Percentiles rank a stretch among this genome's conserved stretches.
Evolutionary conservation across 2,888 invertebrate genomes (phyloP).

Genomic region (Chymomyza amoena): DNA sequence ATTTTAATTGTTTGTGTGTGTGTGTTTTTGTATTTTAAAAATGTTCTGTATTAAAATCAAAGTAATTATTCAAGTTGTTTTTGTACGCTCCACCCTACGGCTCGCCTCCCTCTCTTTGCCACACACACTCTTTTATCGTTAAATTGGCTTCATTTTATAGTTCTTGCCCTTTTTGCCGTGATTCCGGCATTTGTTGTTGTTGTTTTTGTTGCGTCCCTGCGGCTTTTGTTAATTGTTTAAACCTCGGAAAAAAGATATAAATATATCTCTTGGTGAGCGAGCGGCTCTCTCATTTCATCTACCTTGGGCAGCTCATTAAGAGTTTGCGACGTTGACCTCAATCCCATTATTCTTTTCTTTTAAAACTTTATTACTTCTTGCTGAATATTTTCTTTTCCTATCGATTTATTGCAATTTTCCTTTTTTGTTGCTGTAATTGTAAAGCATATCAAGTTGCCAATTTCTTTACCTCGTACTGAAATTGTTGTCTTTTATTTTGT

Average conservation of each 20-base stretch:
- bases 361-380: conserved; percentile 34
- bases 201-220: conserved; percentile 28
- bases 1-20: conserved; percentile 54
- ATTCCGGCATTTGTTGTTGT: conserved; percentile 25
- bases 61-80: conserved; percentile 66
- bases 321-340: not conserved
- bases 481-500: not conserved
- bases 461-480: not conserved
- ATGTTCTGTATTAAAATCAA: conserved; percentile 60
- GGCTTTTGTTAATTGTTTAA: conserved; percentile 63
- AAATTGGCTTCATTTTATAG: conserved; percentile 60
- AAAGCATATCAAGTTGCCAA: not conserved
- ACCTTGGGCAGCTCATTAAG: conserved; percentile 34
- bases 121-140: not conserved
- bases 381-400: conserved; percentile 5
- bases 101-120: not conserved
- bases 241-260: conserved; percentile 55
- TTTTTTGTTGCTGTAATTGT: not conserved
- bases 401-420: conserved; percentile 22
- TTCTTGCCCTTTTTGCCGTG: conserved; percentile 2
- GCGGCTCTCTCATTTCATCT: not conserved
- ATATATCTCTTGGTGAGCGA: not conserved
- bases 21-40: conserved; percentile 12
- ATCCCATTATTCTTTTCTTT: conserved; percentile 21
- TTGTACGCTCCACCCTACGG: not conserved